A percentile compares a stretch with the other conserved stretches of the same genome.
Evolutionary conservation across 2,888 invertebrate species (phyloP).

Genomic region (Melanostoma mellinum): DNA sequence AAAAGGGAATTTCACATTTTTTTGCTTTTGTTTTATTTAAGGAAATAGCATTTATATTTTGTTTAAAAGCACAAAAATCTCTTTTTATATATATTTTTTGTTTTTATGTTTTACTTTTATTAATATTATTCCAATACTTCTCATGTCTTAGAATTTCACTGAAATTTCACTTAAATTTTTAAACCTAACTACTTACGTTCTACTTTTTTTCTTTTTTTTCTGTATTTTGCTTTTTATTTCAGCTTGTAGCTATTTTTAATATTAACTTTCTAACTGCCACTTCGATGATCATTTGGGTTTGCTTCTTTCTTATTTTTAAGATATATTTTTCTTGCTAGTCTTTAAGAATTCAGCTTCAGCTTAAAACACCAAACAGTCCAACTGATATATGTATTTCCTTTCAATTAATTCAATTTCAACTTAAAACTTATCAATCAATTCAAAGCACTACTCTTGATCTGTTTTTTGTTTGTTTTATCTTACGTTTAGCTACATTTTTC

Average conservation of each 20-base stretch:
- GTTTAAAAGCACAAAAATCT: constrained; percentile 71
- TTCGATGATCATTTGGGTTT: constrained; percentile 68
- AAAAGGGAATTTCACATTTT: constrained; percentile 69
- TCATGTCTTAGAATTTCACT: constrained; percentile 71
- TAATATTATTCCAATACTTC: constrained; percentile 55
- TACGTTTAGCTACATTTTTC: constrained; percentile 62
- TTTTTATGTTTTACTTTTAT: constrained; percentile 71
- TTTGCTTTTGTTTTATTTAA: constrained; percentile 74
- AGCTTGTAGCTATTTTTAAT: constrained; percentile 59
- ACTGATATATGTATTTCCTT: constrained; percentile 62
- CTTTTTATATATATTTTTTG: constrained; percentile 67
- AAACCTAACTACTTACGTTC: constrained; percentile 74
- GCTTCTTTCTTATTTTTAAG: constrained; percentile 35
- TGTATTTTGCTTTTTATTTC: constrained; percentile 60
- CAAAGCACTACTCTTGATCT: constrained; percentile 71
- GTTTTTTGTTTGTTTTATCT: constrained; percentile 55
- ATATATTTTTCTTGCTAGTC: constrained; percentile 59
- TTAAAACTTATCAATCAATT: constrained; percentile 65
- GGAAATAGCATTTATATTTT: constrained; percentile 75
- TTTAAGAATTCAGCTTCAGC: constrained; percentile 64
- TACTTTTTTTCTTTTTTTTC: constrained; percentile 37
- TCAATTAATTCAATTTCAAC: constrained; percentile 48
- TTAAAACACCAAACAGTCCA: constrained; percentile 69
- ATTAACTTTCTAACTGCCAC: constrained; percentile 54
- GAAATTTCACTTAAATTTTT: constrained; percentile 74